Evolutionary conservation across 2,797 vertebrate genomes (phyloP).

Genomic region (Silurus lanzhouensis): DNA sequence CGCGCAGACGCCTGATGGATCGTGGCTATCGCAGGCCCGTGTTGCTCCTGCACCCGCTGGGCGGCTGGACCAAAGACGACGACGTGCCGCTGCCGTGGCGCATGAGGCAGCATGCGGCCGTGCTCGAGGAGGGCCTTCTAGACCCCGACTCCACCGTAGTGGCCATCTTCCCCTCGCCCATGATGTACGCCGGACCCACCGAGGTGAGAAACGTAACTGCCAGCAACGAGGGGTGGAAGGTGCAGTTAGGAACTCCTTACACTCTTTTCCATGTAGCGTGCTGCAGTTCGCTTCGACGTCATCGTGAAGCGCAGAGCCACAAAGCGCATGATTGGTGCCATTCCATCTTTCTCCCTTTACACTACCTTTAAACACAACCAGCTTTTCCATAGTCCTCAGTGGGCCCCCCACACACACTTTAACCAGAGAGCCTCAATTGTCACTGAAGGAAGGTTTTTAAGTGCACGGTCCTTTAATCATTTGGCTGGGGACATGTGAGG

Average conservation of each 20-base stretch:
- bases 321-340: not conserved
- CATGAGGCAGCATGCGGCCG: constrained; percentile 94
- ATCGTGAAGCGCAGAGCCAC: not conserved
- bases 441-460: constrained; percentile 55
- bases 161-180: constrained; percentile 96
- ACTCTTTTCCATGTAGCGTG: not conserved
- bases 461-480: constrained; percentile 64
- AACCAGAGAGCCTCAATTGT: constrained; percentile 20
- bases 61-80: constrained; percentile 97
- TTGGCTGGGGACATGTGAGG: constrained; percentile 58
- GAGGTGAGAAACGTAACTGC: constrained; percentile 77
- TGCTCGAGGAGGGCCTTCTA: constrained; percentile 89
- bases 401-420: constrained; percentile 24
- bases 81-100: constrained; percentile 93
- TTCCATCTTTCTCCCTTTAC: constrained; percentile 6
- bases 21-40: constrained; percentile 92
- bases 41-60: constrained; percentile 91
- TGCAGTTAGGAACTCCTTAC: too few species aligned
- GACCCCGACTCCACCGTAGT: constrained; percentile 89
- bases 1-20: constrained; percentile 87
- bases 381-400: constrained; percentile 26
- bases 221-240: too few species aligned
- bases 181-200: constrained; percentile 98
- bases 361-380: constrained; percentile 38
- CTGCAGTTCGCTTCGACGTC: not conserved